These are phyloP conservation scores for Tridacna crocea DNA, from an alignment of 2,888 invertebrate genomes.

Conservation along the genomic window DNA sequence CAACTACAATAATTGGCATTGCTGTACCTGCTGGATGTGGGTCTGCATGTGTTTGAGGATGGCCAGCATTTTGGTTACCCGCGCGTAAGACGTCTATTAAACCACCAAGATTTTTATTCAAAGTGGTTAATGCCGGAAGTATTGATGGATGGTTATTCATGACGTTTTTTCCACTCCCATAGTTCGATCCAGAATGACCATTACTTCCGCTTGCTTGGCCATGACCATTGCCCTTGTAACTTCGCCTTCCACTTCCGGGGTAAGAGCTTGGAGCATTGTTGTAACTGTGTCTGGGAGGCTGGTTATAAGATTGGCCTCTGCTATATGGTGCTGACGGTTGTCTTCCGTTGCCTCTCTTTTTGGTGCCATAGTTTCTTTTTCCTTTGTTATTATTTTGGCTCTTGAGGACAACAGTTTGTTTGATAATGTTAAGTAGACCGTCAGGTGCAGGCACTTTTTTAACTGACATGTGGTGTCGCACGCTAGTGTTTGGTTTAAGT, in stretches of 20 bases:
- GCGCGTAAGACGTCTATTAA: not conserved
- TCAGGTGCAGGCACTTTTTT: slow-evolving; percentile 4
- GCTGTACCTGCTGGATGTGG: not conserved
- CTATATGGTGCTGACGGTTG: no score
- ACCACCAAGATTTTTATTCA: slow-evolving; percentile 16
- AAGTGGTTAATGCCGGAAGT: not conserved
- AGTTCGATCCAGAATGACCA: not conserved
- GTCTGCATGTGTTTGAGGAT: not conserved
- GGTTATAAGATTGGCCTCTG: not conserved
- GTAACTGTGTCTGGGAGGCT: not conserved
- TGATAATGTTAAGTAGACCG: slow-evolving; percentile 5
- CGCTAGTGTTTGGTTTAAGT: not conserved
- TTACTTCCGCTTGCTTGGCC: not conserved
- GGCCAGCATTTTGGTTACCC: no score
- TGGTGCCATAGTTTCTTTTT: not conserved
- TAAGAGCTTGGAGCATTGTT: no score
- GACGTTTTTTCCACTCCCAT: not conserved
- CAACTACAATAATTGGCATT: not conserved
- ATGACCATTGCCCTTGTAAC: not conserved
- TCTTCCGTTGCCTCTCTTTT: not conserved
- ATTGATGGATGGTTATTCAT: not conserved
- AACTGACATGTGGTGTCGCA: slow-evolving; percentile 5
- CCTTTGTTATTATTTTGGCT: not conserved
- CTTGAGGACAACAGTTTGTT: slow-evolving; percentile 9
- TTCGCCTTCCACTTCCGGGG: not conserved